A percentile compares a stretch with the other conserved stretches of the same genome.
These are phyloP conservation scores for Dryococelus australis DNA, from an alignment of 2,888 invertebrate genomes.

Conservation along the genomic window DNA sequence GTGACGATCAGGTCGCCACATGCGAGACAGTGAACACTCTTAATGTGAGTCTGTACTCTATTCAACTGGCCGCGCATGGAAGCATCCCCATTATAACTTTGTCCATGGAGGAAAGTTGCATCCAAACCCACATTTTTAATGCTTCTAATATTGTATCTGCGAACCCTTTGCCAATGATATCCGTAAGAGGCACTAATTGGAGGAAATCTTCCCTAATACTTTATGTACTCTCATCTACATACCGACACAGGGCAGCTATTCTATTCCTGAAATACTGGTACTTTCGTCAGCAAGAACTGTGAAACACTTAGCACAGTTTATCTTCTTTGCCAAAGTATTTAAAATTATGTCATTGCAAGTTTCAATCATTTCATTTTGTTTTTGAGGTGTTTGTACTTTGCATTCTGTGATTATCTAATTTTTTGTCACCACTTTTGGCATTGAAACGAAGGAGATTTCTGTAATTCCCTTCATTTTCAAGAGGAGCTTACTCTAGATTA, in stretches of 20 bases:
- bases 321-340: too few relatives aligned
- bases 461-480: constrained; percentile 51
- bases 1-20: too few relatives aligned
- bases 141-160: constrained; percentile 42
- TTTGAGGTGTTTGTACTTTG: constrained; percentile 50
- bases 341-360: too few relatives aligned
- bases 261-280: too few relatives aligned
- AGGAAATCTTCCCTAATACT: too few relatives aligned
- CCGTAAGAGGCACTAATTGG: too few relatives aligned
- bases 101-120: constrained; percentile 46
- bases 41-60: constrained; percentile 46
- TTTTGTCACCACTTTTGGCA: constrained; percentile 49
- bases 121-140: constrained; percentile 43
- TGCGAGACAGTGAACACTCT: constrained; percentile 31
- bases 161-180: too few relatives aligned
- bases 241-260: too few relatives aligned
- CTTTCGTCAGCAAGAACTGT: too few relatives aligned
- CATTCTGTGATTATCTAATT: constrained; percentile 45
- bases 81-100: constrained; percentile 50
- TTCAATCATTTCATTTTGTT: too few relatives aligned
- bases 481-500: neutral
- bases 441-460: constrained; percentile 51
- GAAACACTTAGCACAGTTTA: too few relatives aligned
- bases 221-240: too few relatives aligned
- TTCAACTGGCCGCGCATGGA: constrained; percentile 48